These are phyloP conservation scores for Sander vitreus DNA, from an alignment of 2,113 vertebrate genomes.

Conservation along the genomic window DNA sequence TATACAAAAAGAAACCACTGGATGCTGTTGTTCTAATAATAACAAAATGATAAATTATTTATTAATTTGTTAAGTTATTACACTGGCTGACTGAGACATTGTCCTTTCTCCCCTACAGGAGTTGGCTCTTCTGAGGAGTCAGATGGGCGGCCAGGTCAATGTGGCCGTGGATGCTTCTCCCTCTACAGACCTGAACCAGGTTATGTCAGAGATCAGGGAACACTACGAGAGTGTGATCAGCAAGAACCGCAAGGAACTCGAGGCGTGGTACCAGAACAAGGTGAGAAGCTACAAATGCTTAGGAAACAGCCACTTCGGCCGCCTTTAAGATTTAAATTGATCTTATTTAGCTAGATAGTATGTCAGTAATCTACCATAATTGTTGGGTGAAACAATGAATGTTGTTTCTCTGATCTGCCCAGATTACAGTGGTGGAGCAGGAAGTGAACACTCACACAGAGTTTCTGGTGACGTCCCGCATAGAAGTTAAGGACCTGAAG, in stretches of 20 bases:
- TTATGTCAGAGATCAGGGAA: conserved; percentile 83
- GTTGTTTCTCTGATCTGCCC: conserved; percentile 5
- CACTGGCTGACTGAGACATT: conserved; percentile 1
- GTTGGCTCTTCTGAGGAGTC: conserved; percentile 55
- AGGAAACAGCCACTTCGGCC: not conserved
- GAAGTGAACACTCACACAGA: conserved; percentile 82
- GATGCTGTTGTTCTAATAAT: not conserved
- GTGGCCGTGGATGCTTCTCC: conserved; percentile 83
- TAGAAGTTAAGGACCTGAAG: conserved; percentile 85
- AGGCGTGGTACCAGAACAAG: conserved; percentile 83
- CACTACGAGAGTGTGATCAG: conserved; percentile 86
- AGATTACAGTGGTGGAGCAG: conserved; percentile 86
- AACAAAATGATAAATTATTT: not conserved
- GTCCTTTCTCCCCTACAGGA: conserved; percentile 66
- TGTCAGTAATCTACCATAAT: not conserved
- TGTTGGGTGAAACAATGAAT: not conserved
- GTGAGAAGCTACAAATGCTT: conserved; percentile 46
- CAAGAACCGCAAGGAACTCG: conserved; percentile 86
- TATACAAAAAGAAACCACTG: not conserved
- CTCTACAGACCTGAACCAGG: conserved; percentile 74
- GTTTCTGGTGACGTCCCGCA: conserved; percentile 77
- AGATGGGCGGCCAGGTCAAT: conserved; percentile 76
- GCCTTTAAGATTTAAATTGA: not conserved
- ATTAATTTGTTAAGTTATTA: not conserved
- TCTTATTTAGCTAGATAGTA: not conserved